Evolutionary conservation across 2,888 invertebrate genomes (phyloP).

Genomic region (Dryococelus australis): DNA sequence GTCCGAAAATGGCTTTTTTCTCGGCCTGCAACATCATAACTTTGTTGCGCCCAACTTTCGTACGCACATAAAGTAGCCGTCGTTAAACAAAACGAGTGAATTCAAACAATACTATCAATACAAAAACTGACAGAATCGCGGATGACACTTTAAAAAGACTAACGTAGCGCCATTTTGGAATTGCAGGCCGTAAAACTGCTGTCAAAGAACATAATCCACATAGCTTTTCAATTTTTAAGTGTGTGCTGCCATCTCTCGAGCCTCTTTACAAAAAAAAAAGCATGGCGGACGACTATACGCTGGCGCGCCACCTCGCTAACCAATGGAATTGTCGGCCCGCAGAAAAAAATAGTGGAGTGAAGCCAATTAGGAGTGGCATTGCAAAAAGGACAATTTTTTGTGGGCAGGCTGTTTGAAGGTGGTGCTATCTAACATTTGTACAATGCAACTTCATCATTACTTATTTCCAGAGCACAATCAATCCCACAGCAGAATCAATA

Average conservation of each 20-base stretch:
- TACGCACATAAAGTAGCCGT: background rate
- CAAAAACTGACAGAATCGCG: background rate
- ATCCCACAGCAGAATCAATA: no score
- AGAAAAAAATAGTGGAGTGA: background rate
- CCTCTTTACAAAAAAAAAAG: background rate
- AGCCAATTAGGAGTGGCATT: background rate
- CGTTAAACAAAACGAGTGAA: background rate
- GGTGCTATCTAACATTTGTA: background rate
- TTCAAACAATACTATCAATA: background rate
- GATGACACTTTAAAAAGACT: slow-evolving; percentile 34
- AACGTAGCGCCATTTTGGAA: slow-evolving; percentile 39
- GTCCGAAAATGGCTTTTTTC: background rate
- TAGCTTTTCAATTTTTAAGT: slow-evolving; percentile 28
- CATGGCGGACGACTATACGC: slow-evolving; percentile 1
- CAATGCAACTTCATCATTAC: background rate
- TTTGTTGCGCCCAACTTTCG: background rate
- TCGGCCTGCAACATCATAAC: background rate
- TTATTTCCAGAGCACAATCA: no score
- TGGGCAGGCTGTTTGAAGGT: background rate
- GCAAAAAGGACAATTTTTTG: background rate
- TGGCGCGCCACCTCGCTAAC: background rate
- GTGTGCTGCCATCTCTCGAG: slow-evolving; percentile 37
- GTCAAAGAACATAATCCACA: slow-evolving; percentile 32
- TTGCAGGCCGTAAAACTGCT: slow-evolving; percentile 36
- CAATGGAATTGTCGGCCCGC: background rate